Conservation (phyloP, 2,888 invertebrate genomes). For the Drosophila yooni region DNA sequence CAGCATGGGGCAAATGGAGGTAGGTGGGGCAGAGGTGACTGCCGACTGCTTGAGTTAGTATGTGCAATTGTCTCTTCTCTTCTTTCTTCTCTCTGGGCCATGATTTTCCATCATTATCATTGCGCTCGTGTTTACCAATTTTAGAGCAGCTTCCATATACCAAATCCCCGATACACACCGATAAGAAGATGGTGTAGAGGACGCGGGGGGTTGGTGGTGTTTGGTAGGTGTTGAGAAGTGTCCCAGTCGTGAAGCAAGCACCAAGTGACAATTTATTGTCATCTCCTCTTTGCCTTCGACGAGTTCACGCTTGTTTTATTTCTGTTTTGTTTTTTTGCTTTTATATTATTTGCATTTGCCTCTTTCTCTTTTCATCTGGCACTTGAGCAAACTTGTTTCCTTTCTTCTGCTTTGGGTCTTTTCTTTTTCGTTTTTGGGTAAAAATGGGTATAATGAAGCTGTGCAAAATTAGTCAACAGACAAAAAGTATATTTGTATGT, state of each 20-base stretch:
- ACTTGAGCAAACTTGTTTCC: conserved; percentile 51
- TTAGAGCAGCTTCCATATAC: conserved; percentile 49
- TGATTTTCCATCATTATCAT: conserved; percentile 80
- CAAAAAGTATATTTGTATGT: background rate
- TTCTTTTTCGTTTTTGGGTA: background rate
- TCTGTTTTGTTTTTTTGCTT: conserved; percentile 39
- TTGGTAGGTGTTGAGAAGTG: conserved; percentile 6
- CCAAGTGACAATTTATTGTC: conserved; percentile 80
- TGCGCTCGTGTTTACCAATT: conserved; percentile 75
- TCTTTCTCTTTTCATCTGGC: conserved; percentile 48
- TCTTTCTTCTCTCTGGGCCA: conserved; percentile 42
- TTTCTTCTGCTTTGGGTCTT: conserved; percentile 30
- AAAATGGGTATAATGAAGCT: background rate
- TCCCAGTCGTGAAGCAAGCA: conserved; percentile 21
- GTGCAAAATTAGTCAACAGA: background rate
- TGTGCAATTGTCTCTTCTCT: conserved; percentile 69
- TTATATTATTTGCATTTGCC: conserved; percentile 72
- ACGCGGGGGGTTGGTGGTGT: background rate
- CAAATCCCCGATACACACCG: conserved; percentile 26
- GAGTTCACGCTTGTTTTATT: conserved; percentile 57
- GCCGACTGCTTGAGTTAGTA: conserved; percentile 45
- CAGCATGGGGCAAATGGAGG: background rate
- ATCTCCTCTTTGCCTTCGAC: conserved; percentile 60
- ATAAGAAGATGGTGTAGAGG: background rate
- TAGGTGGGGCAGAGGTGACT: conserved; percentile 29